Percentiles rank a stretch among this genome's conserved stretches.
phyloP scores from a whole-genome alignment of 2,888 invertebrate species.

The Ellobium chinense region DNA sequence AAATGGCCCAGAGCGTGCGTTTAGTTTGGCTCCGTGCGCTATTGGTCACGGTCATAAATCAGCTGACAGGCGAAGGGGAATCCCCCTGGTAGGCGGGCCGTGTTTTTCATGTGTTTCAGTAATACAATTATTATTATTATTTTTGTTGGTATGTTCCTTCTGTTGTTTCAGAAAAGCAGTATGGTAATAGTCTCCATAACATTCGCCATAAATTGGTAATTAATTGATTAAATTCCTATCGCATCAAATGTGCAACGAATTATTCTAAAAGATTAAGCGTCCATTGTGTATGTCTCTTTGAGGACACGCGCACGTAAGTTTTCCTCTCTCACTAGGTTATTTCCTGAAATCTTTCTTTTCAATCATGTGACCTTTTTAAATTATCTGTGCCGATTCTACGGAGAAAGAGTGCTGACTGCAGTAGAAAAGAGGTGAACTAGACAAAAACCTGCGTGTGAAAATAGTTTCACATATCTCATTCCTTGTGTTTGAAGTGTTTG shows the following conservation, averaged over 20 bases:
- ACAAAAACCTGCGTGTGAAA: background rate
- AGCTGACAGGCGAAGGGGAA: background rate
- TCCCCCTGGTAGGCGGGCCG: background rate
- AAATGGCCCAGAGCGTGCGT: background rate
- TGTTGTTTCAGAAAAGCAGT: background rate
- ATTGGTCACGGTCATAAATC: background rate
- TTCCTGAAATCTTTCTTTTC: background rate
- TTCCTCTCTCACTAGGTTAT: background rate
- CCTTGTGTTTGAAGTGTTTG: background rate
- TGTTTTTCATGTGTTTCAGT: background rate
- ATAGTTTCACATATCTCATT: background rate
- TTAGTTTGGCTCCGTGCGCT: background rate
- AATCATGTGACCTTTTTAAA: background rate
- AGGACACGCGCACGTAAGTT: background rate
- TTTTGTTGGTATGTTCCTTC: background rate
- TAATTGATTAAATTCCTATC: background rate
- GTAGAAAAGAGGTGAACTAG: background rate
- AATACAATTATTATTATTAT: background rate
- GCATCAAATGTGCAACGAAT: background rate
- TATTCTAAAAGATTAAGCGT: background rate
- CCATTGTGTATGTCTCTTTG: background rate
- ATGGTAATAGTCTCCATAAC: background rate
- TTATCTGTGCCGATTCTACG: background rate
- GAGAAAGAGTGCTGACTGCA: background rate
- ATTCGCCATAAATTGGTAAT: background rate